Percentiles rank a stretch among this genome's conserved stretches.
Evolutionary conservation across 2,888 invertebrate genomes (phyloP).

Genomic region (Rosalia funebris): DNA sequence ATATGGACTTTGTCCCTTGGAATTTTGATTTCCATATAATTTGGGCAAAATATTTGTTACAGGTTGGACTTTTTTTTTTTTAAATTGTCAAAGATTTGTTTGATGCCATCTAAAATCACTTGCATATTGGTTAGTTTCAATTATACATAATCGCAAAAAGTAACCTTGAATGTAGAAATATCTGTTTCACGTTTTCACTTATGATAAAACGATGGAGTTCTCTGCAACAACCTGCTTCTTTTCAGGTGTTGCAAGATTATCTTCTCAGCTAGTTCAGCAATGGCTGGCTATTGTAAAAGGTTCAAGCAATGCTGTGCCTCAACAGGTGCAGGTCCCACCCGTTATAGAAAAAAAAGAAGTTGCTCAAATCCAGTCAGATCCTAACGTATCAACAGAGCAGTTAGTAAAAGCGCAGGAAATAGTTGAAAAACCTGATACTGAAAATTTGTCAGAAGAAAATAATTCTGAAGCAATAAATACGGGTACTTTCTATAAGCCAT

Average conservation of each 20-base stretch:
- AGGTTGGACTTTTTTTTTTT: too few relatives aligned
- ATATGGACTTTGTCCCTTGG: too few relatives aligned
- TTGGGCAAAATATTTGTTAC: too few relatives aligned
- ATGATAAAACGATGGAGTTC: too few relatives aligned
- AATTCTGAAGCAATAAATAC: slow-evolving; percentile 42
- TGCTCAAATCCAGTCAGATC: slow-evolving; percentile 28
- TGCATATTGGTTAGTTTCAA: too few relatives aligned
- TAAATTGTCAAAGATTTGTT: too few relatives aligned
- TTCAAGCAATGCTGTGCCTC: slow-evolving; percentile 66
- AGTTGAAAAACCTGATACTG: slow-evolving; percentile 47
- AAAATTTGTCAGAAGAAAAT: slow-evolving; percentile 34
- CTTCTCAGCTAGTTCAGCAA: slow-evolving; percentile 85
- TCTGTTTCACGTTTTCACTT: too few relatives aligned
- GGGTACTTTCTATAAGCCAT: slow-evolving; percentile 69
- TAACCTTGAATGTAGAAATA: too few relatives aligned
- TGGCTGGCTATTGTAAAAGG: slow-evolving; percentile 89
- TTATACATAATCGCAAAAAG: too few relatives aligned
- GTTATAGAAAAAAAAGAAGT: slow-evolving; percentile 20
- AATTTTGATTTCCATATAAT: too few relatives aligned
- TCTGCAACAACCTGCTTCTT: slow-evolving; percentile 26
- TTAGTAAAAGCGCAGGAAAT: slow-evolving; percentile 55
- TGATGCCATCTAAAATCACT: too few relatives aligned
- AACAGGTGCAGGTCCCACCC: slow-evolving; percentile 18
- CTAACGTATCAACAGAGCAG: slow-evolving; percentile 61
- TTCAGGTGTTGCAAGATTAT: slow-evolving; percentile 66